Percentiles rank a stretch among this genome's conserved stretches.
Evolutionary conservation across 2,113 vertebrate species (phyloP).

Genomic region (Solea senegalensis): DNA sequence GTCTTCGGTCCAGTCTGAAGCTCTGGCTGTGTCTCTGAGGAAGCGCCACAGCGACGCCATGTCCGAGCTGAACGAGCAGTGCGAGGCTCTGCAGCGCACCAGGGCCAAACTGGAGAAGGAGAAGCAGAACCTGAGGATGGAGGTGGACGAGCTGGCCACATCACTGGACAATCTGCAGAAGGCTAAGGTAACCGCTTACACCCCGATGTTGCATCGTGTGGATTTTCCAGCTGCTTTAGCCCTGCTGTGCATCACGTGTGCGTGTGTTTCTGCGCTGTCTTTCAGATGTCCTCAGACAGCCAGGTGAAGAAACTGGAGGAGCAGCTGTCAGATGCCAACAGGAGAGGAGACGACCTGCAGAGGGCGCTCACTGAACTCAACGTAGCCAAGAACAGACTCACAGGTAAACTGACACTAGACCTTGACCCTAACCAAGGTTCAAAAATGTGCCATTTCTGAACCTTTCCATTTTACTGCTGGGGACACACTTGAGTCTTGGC

Average conservation of each 20-base stretch:
- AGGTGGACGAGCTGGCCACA: conserved; percentile 80
- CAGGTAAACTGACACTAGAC: conserved; percentile 61
- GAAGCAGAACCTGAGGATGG: conserved; percentile 82
- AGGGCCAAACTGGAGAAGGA: conserved; percentile 85
- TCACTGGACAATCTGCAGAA: conserved; percentile 82
- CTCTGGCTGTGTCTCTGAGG: conserved; percentile 68
- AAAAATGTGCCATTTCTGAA: too few species aligned
- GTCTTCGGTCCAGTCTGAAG: conserved; percentile 77
- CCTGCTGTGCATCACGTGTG: not conserved
- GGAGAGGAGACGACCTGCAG: conserved; percentile 83
- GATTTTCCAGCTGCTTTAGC: too few species aligned
- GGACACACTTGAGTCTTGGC: too few species aligned
- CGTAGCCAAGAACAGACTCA: conserved; percentile 79
- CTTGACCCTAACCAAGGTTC: too few species aligned
- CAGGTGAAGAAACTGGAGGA: conserved; percentile 84
- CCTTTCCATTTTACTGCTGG: too few species aligned
- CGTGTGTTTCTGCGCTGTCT: not conserved
- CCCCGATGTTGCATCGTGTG: too few species aligned
- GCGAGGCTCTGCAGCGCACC: conserved; percentile 80
- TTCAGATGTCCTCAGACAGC: conserved; percentile 76
- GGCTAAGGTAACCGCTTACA: conserved; percentile 69
- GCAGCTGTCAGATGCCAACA: conserved; percentile 76
- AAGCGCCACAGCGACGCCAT: conserved; percentile 78
- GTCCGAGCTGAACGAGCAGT: conserved; percentile 82
- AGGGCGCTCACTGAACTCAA: conserved; percentile 78